phyloP scores from a whole-genome alignment of 2,797 vertebrate genomes.

The Hephaestus fuliginosus region DNA sequence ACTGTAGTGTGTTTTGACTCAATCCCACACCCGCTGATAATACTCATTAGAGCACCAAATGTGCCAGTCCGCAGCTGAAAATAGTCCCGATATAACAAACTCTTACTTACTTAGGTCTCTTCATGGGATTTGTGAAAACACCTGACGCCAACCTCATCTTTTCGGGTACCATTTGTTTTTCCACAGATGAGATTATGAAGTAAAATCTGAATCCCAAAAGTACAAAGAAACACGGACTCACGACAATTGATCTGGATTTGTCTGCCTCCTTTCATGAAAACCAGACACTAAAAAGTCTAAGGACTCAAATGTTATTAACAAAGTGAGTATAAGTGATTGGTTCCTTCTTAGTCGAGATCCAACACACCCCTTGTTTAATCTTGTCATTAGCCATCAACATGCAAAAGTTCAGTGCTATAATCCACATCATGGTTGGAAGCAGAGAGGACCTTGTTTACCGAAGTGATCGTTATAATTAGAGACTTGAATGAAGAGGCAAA shows the following conservation, averaged over 20 bases:
- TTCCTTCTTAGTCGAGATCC: neutral
- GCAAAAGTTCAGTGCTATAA: neutral
- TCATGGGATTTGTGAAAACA: neutral
- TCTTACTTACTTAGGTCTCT: neutral
- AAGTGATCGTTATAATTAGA: constrained; percentile 35
- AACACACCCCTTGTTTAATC: neutral
- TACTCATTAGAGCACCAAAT: neutral
- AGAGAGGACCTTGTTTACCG: constrained; percentile 9
- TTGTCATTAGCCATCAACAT: neutral
- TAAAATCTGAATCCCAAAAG: neutral
- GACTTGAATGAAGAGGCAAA: constrained; percentile 23
- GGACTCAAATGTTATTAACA: neutral
- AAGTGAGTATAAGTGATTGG: neutral
- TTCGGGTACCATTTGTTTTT: neutral
- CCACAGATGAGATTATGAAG: neutral
- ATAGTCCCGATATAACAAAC: neutral
- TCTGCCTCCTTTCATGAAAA: too few species aligned
- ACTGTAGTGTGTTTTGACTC: too few species aligned
- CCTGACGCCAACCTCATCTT: neutral
- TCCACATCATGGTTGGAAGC: neutral
- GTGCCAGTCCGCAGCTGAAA: neutral
- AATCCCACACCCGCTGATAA: neutral
- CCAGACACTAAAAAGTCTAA: neutral
- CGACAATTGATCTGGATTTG: neutral
- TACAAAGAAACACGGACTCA: neutral